These are phyloP conservation scores for Lycodopsis pacificus DNA, from an alignment of 2,797 vertebrate species.

Conservation along the genomic window DNA sequence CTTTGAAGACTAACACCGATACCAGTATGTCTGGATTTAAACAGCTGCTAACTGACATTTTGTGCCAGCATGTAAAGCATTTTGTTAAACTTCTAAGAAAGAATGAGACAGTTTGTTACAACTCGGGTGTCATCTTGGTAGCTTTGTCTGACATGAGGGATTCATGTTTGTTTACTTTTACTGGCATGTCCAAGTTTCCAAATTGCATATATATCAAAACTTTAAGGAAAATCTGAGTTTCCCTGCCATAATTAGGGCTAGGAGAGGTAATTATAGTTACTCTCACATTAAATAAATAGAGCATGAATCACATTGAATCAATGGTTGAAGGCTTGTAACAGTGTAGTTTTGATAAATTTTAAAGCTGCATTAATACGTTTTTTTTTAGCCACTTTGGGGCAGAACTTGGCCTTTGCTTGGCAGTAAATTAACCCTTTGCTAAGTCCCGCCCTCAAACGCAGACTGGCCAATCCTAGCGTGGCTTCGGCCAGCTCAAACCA, in stretches of 20 bases:
- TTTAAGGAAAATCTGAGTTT: background rate
- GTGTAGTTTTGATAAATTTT: background rate
- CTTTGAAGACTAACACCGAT: conserved; percentile 18
- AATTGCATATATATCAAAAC: background rate
- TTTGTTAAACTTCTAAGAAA: conserved; percentile 10
- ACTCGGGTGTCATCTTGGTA: background rate
- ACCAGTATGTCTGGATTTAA: conserved; percentile 10
- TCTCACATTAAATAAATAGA: background rate
- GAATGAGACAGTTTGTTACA: background rate
- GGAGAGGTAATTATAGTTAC: background rate
- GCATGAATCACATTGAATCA: background rate
- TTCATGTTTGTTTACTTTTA: background rate
- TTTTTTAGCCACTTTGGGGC: background rate
- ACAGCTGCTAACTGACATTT: conserved; percentile 27
- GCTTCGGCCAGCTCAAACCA: background rate
- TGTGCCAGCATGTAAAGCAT: background rate
- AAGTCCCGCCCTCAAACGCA: too few species aligned
- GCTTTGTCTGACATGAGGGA: background rate
- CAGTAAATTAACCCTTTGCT: too few species aligned
- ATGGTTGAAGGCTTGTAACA: background rate
- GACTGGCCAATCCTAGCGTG: background rate
- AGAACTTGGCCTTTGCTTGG: background rate
- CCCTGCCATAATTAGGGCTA: background rate
- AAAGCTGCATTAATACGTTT: background rate
- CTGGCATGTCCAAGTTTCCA: background rate